Conservation (phyloP, 2,797 vertebrate genomes). For the Gymnothorax javanicus region DNA sequence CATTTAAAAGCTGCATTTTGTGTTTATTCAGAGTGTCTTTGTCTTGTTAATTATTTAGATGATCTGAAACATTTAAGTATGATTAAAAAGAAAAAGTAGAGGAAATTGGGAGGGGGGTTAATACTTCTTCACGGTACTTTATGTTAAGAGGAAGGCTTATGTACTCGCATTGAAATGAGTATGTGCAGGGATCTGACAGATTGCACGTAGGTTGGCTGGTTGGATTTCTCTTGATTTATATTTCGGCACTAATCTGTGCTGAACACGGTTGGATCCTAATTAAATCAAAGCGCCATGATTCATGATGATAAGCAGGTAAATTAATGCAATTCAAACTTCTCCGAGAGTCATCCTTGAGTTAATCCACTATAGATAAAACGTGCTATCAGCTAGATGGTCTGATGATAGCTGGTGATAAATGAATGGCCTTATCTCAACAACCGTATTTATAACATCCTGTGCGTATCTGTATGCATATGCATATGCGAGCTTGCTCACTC, state of each 20-base stretch:
- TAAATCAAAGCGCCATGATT: constrained; percentile 2
- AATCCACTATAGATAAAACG: constrained; percentile 3
- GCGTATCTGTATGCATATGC: neutral
- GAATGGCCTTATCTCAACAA: neutral
- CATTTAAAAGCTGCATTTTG: no score
- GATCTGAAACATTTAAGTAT: no score
- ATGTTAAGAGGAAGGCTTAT: neutral
- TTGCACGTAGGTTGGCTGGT: neutral
- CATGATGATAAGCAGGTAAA: constrained; percentile 2
- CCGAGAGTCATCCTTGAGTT: constrained; percentile 1
- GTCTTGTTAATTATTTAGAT: no score
- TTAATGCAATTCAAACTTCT: constrained; percentile 1
- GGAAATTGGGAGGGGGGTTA: no score
- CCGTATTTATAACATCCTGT: neutral
- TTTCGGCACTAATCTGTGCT: neutral
- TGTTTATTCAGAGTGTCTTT: no score
- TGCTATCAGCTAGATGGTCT: constrained; percentile 12
- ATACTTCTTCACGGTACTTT: no score
- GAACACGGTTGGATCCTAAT: neutral
- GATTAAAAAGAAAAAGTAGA: no score
- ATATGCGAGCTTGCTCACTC: neutral
- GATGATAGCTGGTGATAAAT: neutral
- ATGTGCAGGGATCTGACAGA: neutral
- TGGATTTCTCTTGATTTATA: neutral
- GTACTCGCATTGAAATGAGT: neutral